These are phyloP conservation scores for Colinus virginianus DNA, from an alignment of 2,113 vertebrate genomes.

Conservation along the genomic window DNA sequence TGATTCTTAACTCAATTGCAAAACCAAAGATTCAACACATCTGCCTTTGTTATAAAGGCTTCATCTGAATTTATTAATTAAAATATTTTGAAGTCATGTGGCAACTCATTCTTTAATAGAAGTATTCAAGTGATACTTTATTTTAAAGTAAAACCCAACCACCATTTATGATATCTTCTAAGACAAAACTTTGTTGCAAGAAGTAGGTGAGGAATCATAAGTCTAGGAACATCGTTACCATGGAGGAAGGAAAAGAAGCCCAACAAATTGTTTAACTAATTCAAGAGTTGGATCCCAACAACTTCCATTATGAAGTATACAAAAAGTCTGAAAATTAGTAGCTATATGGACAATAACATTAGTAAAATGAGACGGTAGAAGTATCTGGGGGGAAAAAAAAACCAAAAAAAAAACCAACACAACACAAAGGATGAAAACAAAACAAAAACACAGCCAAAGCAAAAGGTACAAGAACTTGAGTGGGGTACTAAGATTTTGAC, in stretches of 20 bases:
- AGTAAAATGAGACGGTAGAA: not conserved
- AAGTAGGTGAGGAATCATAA: not conserved
- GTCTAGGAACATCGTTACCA: not conserved
- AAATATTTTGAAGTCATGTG: not conserved
- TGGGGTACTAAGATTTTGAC: not conserved
- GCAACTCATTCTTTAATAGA: not conserved
- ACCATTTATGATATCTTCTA: not conserved
- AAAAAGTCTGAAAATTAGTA: not conserved
- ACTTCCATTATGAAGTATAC: not conserved
- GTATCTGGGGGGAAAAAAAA: not conserved
- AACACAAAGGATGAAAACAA: not conserved
- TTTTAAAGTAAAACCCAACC: not conserved
- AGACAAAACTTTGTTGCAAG: not conserved
- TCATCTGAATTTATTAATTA: not conserved
- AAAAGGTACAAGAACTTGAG: not conserved
- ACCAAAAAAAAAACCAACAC: no score
- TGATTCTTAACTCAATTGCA: not conserved
- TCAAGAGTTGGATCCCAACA: not conserved
- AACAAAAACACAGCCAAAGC: not conserved
- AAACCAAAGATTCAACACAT: not conserved
- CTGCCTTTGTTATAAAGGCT: not conserved
- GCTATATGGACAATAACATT: not conserved
- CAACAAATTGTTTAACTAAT: not conserved
- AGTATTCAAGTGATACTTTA: not conserved
- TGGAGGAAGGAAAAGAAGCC: not conserved